Conservation (phyloP, 2,797 vertebrate species). For the Gobionotothen gibberifrons region DNA sequence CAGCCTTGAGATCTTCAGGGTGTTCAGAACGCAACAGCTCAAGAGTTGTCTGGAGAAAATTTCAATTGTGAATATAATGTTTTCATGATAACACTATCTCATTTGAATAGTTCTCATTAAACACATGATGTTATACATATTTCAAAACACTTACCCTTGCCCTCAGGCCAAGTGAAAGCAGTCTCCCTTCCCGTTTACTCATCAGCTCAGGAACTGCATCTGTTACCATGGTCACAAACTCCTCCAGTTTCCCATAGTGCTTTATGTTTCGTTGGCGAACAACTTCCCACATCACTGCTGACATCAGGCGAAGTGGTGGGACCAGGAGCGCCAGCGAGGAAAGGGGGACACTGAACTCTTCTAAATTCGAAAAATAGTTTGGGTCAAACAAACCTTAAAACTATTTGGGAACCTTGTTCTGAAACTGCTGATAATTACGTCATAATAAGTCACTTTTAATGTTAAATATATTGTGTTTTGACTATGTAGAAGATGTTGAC, state of each 20-base stretch:
- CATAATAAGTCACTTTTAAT: background rate
- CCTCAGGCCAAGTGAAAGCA: conserved; percentile 88
- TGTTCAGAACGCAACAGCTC: conserved; percentile 80
- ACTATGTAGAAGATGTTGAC: background rate
- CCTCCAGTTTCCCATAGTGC: conserved; percentile 88
- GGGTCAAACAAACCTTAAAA: conserved; percentile 5
- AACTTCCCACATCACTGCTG: conserved; percentile 88
- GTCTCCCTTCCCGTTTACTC: conserved; percentile 84
- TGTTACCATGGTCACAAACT: conserved; percentile 87
- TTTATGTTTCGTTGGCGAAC: conserved; percentile 80
- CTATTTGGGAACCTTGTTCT: background rate
- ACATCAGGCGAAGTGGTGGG: conserved; percentile 84
- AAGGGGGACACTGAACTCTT: conserved; percentile 80
- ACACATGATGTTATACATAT: background rate
- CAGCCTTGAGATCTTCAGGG: conserved; percentile 81
- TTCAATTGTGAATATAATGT: background rate
- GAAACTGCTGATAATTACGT: too few relatives aligned
- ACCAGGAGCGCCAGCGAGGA: conserved; percentile 84
- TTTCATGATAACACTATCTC: fast-evolving
- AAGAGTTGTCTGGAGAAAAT: conserved; percentile 73
- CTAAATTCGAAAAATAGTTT: conserved; percentile 2
- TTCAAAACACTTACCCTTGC: conserved; percentile 81
- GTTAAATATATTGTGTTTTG: background rate
- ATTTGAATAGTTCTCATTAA: background rate
- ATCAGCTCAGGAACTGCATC: conserved; percentile 87